Evolutionary conservation across 64 coral and sea anemone genomes (phyloP).

Genomic region (Orbicella faveolata): DNA sequence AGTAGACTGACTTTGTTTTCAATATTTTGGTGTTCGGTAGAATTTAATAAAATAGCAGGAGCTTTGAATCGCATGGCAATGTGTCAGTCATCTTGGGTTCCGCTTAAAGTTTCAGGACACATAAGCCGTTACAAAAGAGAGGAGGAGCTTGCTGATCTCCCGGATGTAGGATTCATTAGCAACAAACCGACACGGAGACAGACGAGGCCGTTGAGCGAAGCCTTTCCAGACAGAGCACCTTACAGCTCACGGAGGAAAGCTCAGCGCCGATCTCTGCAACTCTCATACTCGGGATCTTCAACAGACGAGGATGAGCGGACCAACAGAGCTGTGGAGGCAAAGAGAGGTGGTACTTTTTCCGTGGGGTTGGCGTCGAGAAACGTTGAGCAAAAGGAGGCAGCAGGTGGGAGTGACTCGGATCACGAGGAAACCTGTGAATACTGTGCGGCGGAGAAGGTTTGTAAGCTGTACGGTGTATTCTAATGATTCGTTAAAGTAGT

Average conservation of each 20-base stretch:
- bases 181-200: conserved; percentile 48
- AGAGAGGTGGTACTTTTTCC: conserved; percentile 79
- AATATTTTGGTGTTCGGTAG: no score
- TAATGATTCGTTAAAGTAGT: no score
- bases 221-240: conserved; percentile 51
- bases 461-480: not conserved
- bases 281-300: conserved; percentile 67
- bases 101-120: conserved; percentile 72
- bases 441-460: conserved; percentile 88
- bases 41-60: no score
- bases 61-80: not conserved
- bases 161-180: conserved; percentile 73
- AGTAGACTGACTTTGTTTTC: no score
- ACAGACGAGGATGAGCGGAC: conserved; percentile 96
- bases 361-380: conserved; percentile 89
- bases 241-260: conserved; percentile 74
- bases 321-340: conserved; percentile 36
- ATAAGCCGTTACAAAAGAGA: conserved; percentile 49
- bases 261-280: conserved; percentile 72
- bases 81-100: not conserved
- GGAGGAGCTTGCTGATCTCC: conserved; percentile 28
- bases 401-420: conserved; percentile 62
- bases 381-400: conserved; percentile 33
- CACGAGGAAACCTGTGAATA: conserved; percentile 97
- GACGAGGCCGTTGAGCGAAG: conserved; percentile 71